Evolutionary conservation across 2,113 vertebrate genomes (phyloP).

Genomic region (Sakesphorus luctuosus): DNA sequence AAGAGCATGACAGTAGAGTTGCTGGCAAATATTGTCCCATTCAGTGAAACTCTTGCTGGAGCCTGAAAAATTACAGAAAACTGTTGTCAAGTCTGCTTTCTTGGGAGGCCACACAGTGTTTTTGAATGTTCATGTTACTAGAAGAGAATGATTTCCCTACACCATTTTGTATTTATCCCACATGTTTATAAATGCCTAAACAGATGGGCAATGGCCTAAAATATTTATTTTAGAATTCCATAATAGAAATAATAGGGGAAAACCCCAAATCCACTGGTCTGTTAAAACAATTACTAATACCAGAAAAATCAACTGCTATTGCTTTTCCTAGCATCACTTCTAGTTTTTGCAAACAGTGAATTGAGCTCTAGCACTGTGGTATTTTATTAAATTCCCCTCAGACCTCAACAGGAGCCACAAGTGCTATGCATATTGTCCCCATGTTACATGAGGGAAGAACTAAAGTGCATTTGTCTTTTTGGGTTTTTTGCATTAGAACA

Average conservation of each 20-base stretch:
- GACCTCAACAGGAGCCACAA: background rate
- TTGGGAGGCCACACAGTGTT: background rate
- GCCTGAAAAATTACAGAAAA: constrained; percentile 63
- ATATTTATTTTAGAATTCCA: background rate
- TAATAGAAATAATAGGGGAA: background rate
- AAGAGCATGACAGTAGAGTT: constrained; percentile 52
- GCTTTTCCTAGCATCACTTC: background rate
- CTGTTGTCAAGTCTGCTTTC: background rate
- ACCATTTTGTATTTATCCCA: background rate
- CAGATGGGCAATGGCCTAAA: background rate
- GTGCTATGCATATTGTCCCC: background rate
- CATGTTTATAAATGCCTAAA: background rate
- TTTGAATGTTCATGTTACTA: background rate
- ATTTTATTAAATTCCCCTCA: background rate
- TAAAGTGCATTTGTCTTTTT: background rate
- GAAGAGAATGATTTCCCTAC: background rate
- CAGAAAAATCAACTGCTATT: background rate
- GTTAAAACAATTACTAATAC: background rate
- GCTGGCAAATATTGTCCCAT: constrained; percentile 66
- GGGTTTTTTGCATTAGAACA: background rate
- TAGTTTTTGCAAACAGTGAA: background rate
- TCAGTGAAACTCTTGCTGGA: constrained; percentile 69
- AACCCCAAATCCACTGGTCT: background rate
- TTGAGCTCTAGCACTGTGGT: background rate
- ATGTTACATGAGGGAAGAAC: background rate